Percentiles rank a stretch among this genome's conserved stretches.
Conservation (phyloP, 2,797 vertebrate genomes). For the Pantherophis vulpinus region DNA sequence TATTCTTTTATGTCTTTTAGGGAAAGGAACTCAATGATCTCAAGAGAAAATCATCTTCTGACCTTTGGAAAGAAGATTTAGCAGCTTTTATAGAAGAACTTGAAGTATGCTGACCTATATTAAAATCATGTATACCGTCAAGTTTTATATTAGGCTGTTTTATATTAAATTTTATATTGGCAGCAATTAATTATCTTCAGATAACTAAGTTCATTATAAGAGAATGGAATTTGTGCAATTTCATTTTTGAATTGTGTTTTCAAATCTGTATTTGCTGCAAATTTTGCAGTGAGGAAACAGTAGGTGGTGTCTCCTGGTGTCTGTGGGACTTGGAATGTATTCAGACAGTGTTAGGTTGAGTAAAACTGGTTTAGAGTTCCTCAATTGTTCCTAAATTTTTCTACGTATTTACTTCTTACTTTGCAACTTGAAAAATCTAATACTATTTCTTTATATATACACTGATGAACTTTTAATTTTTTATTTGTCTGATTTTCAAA, state of each 20-base stretch:
- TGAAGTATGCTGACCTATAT: slow-evolving; percentile 78
- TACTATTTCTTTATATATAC: background rate
- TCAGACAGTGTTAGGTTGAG: background rate
- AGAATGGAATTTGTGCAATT: background rate
- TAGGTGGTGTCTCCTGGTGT: background rate
- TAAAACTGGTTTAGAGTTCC: background rate
- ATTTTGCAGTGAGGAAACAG: background rate
- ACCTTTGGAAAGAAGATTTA: slow-evolving; percentile 97
- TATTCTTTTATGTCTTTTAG: slow-evolving; percentile 69
- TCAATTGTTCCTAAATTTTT: background rate
- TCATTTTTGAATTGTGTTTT: background rate
- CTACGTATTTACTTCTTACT: background rate
- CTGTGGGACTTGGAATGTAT: background rate
- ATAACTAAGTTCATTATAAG: background rate
- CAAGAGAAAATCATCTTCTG: slow-evolving; percentile 84
- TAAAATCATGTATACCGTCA: background rate
- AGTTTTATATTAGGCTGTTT: background rate
- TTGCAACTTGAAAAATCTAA: background rate
- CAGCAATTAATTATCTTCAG: background rate
- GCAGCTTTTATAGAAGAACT: slow-evolving; percentile 92
- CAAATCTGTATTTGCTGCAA: background rate
- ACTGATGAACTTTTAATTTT: background rate
- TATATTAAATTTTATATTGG: background rate
- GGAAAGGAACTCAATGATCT: slow-evolving; percentile 86
- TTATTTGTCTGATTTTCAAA: background rate